phyloP scores from a whole-genome alignment of 2,888 invertebrate species.

The Lasioglossum lativentre region DNA sequence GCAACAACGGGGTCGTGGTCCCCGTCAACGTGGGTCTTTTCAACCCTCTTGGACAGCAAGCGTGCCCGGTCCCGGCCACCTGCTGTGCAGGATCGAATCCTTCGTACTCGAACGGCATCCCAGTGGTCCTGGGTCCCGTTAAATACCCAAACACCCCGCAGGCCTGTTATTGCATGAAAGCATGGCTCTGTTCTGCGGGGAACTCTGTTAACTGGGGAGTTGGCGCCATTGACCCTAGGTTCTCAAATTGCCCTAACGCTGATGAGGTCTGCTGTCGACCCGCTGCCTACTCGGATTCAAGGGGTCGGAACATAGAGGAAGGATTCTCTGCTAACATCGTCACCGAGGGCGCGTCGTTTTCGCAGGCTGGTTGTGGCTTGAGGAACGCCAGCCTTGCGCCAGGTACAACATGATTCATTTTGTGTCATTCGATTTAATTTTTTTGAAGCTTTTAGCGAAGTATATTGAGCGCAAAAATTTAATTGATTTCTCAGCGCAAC shows the following conservation, averaged over 20 bases:
- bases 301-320: neutral
- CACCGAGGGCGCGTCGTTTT: constrained; percentile 30
- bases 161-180: constrained; percentile 79
- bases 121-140: constrained; percentile 45
- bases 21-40: constrained; percentile 68
- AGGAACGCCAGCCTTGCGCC: constrained; percentile 68
- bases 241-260: constrained; percentile 76
- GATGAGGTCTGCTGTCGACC: constrained; percentile 80
- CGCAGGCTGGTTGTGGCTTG: constrained; percentile 71
- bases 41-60: constrained; percentile 72
- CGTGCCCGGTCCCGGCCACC: constrained; percentile 23
- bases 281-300: neutral
- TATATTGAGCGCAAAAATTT: no score
- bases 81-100: constrained; percentile 38
- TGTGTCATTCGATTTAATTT: no score
- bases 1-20: constrained; percentile 58
- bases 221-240: constrained; percentile 79
- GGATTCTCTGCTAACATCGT: constrained; percentile 19
- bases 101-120: constrained; percentile 18
- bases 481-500: constrained; percentile 63
- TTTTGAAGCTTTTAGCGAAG: neutral
- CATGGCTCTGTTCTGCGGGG: constrained; percentile 72
- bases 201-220: constrained; percentile 70
- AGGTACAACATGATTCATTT: constrained; percentile 54
- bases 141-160: constrained; percentile 73